These are phyloP conservation scores for Nesogale talazaci DNA, from an alignment of 2,113 vertebrate genomes.

Conservation along the genomic window DNA sequence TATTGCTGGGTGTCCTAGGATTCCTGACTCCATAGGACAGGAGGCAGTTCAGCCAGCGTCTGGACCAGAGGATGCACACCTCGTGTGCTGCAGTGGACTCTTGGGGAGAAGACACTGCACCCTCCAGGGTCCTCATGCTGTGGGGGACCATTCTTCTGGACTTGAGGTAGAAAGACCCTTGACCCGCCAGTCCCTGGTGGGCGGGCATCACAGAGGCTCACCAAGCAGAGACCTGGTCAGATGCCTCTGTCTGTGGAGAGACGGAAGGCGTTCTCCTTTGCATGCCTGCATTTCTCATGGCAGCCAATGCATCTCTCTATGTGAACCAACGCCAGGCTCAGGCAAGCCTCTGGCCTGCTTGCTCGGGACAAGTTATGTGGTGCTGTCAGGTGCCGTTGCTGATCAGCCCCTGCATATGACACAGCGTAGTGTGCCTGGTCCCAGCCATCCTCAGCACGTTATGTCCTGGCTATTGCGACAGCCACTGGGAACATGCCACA, in stretches of 20 bases:
- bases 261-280: neutral
- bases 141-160: neutral
- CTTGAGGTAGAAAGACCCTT: neutral
- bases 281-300: neutral
- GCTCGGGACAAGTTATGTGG: neutral
- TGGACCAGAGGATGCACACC: too few relatives aligned
- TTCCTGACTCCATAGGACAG: neutral
- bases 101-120: neutral
- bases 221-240: too few relatives aligned
- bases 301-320: neutral
- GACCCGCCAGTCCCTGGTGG: neutral
- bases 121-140: neutral
- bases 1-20: rapidly evolving
- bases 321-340: neutral
- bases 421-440: too few relatives aligned
- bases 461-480: too few relatives aligned
- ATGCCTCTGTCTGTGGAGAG: too few relatives aligned
- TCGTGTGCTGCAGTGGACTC: neutral
- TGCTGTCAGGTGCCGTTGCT: too few relatives aligned
- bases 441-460: too few relatives aligned
- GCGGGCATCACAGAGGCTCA: neutral
- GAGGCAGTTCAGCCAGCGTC: neutral
- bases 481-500: too few relatives aligned
- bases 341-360: neutral
- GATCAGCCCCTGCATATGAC: too few relatives aligned